Percentiles rank a stretch among this genome's conserved stretches.
Evolutionary conservation across 1,140 invertebrate genomes (phyloP).

Genomic region (Meloidogyne hapla): DNA sequence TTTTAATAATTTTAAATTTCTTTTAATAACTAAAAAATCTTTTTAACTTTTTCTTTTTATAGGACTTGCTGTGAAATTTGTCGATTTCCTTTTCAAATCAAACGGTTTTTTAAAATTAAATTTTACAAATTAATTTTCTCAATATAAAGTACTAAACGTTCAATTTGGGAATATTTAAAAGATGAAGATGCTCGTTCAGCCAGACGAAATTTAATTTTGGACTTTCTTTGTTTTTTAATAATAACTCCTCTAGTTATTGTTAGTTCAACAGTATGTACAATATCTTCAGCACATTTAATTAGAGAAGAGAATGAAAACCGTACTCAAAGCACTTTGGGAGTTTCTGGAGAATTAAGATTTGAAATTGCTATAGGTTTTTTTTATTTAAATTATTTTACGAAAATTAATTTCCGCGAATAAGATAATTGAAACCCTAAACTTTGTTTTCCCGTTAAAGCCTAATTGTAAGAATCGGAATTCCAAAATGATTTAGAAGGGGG

Average conservation of each 20-base stretch:
- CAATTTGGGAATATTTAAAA: constrained; percentile 15
- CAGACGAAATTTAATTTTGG: constrained; percentile 11
- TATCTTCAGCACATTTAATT: constrained; percentile 16
- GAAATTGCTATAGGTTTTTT: constrained; percentile 20
- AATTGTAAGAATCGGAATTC: too few species aligned
- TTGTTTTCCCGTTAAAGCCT: too few species aligned
- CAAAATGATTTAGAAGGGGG: too few species aligned
- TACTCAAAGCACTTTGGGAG: not conserved
- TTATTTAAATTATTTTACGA: too few species aligned
- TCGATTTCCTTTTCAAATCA: constrained; percentile 28
- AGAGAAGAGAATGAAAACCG: not conserved
- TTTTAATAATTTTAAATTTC: too few species aligned
- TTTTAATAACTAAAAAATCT: too few species aligned
- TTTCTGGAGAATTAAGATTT: constrained; percentile 1
- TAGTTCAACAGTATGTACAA: constrained; percentile 18
- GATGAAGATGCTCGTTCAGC: not conserved
- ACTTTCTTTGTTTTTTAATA: constrained; percentile 31
- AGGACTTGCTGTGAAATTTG: constrained; percentile 36
- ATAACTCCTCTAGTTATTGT: constrained; percentile 32
- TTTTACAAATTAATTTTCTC: not conserved
- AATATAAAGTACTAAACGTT: constrained; percentile 16
- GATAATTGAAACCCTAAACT: too few species aligned
- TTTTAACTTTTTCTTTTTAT: not conserved
- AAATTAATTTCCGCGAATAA: too few species aligned
- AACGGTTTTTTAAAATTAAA: constrained; percentile 15